Base-by-base conservation (phyloP, 2,888 invertebrate species). In the Romanomermis culicivorax region DNA sequence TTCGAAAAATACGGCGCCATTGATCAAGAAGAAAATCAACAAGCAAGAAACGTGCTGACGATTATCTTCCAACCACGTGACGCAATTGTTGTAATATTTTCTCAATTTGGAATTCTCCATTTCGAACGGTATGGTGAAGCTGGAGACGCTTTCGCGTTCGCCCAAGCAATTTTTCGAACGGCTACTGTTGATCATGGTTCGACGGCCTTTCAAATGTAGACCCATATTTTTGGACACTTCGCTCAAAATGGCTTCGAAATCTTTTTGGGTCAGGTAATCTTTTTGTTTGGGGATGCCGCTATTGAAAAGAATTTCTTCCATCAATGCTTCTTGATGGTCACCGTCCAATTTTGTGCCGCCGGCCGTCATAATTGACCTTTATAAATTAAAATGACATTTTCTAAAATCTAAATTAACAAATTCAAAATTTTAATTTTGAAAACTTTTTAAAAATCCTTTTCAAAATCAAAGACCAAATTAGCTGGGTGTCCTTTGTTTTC, bases 31-130 rank as follows among this genome's bases (percentile, higher is more conserved):
- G 73, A 89, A 93, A 4, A 91, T 76, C 69, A 91, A 87, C 30
- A 93, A 74, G 68, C 89, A 89, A 70, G 89, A 88, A 58, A 91
- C 88, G 67, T 91, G 89, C 66, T 91, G 91, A 17, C 91, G 76
- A 69, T 93, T 88, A 69, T 91, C 89, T 73, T 93, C 91, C 57
- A 93, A 73, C 68, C 85, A 89, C 0, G 91, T 89, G 2, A 60
- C 47, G 29, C 62, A 42, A 7, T 48, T 45, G 48, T 42, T 42
- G 14, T 47, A 36, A 51, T 68, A 86, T 87, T 66, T 87, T 87
- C 1, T 85, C 83, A 2, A 82, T 67, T 59, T 69, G 69, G 4
- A 70, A 77, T 70, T 77, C 17, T 14, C 23, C 29, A 54, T 53
- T 25, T 59, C 58, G 3, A 55, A 25, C 2, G 60, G 58, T 7